phyloP scores from a whole-genome alignment of 2,113 vertebrate species.

The Daphoenositta chrysoptera region DNA sequence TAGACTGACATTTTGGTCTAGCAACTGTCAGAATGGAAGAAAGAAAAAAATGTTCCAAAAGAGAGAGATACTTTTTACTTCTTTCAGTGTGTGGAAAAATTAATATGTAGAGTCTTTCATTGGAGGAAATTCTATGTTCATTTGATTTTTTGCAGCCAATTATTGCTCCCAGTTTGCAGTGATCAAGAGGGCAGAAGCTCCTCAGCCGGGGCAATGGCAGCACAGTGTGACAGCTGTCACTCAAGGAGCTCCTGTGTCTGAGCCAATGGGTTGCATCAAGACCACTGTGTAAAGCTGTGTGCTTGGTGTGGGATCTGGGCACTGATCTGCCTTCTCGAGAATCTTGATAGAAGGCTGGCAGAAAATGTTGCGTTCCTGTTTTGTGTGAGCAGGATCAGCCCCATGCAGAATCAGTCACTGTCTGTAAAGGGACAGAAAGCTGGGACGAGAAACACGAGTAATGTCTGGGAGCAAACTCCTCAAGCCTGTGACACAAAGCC shows the following conservation, averaged over 20 bases:
- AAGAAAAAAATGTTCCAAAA: not conserved
- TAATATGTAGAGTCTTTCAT: not conserved
- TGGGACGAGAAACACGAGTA: not conserved
- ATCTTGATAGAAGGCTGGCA: not conserved
- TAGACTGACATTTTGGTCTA: not conserved
- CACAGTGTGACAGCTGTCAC: not conserved
- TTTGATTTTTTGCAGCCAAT: not conserved
- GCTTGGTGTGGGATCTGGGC: fast-evolving
- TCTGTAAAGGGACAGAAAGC: not conserved
- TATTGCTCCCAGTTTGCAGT: not conserved
- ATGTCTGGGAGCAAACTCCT: not conserved
- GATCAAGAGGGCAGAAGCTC: not conserved
- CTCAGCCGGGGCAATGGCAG: not conserved
- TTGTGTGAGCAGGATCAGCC: not conserved
- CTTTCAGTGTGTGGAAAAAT: not conserved
- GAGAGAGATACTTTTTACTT: not conserved
- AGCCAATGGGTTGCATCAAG: not conserved
- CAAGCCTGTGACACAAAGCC: not conserved
- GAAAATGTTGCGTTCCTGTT: not conserved
- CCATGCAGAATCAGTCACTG: not conserved
- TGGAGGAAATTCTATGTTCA: not conserved
- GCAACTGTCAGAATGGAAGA: not conserved
- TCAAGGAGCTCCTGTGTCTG: not conserved
- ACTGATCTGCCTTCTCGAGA: not conserved
- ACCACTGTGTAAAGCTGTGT: not conserved